A percentile compares a stretch with the other conserved stretches of the same genome.
These are phyloP conservation scores for Tachysurus vachellii DNA, from an alignment of 2,113 vertebrate genomes.

Conservation along the genomic window DNA sequence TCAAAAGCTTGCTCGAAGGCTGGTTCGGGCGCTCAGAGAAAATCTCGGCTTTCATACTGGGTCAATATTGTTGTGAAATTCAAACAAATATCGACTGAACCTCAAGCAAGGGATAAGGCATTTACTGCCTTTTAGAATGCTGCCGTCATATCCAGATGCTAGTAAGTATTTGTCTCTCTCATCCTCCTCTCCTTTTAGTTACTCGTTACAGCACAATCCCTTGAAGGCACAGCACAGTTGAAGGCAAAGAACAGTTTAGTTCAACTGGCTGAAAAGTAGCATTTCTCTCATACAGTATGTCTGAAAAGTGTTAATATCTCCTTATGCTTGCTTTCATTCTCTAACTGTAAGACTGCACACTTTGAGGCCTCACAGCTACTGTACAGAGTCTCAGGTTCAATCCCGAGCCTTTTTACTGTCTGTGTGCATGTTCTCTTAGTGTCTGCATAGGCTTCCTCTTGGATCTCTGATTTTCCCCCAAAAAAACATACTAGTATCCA, in stretches of 20 bases:
- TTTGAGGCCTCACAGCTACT: not conserved
- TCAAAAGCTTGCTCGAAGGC: not conserved
- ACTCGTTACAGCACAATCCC: not conserved
- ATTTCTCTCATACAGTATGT: not conserved
- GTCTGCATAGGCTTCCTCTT: not conserved
- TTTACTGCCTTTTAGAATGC: conserved; percentile 7
- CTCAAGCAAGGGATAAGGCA: not conserved
- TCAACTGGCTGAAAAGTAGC: not conserved
- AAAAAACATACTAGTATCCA: not conserved
- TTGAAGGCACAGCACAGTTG: not conserved
- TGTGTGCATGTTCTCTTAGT: not conserved
- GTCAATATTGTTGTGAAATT: not conserved
- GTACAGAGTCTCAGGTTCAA: not conserved
- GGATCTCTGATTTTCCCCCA: not conserved
- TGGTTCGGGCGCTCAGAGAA: not conserved
- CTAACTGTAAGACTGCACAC: not conserved
- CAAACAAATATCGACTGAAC: not conserved
- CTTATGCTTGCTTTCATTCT: not conserved
- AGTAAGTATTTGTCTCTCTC: not conserved
- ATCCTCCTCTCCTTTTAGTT: not conserved
- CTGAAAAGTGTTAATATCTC: not conserved
- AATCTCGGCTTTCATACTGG: not conserved
- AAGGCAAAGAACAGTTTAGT: not conserved
- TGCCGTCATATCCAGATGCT: not conserved
- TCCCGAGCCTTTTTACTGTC: not conserved